Percentiles rank a stretch among this genome's conserved stretches.
These are phyloP conservation scores for Panthera tigris DNA, from an alignment of 2,113 vertebrate genomes.

Conservation along the genomic window DNA sequence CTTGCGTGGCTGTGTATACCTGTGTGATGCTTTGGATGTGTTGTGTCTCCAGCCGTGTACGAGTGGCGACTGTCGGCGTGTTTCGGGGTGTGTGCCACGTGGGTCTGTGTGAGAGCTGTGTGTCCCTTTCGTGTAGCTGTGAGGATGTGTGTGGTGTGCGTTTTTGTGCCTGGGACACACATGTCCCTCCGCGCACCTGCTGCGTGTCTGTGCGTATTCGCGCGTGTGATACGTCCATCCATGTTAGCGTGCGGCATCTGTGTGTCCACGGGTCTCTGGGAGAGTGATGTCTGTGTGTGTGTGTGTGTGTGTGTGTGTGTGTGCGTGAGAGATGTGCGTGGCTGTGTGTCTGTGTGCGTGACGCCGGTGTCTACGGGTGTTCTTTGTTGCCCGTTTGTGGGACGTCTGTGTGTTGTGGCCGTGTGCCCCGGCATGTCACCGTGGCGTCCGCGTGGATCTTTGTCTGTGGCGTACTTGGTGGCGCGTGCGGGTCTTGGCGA, in stretches of 20 bases:
- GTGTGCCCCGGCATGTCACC: background rate
- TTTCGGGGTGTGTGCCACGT: background rate
- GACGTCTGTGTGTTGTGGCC: background rate
- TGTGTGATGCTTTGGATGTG: background rate
- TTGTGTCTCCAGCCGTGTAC: background rate
- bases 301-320: background rate
- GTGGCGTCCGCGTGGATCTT: background rate
- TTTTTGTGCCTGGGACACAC: background rate
- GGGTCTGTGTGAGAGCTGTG: background rate
- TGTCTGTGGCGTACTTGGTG: background rate
- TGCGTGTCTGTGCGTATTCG: background rate
- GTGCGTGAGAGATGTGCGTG: background rate
- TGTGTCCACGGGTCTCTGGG: background rate
- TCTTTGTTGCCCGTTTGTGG: constrained; percentile 11
- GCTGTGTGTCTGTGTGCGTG: background rate
- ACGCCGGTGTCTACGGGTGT: background rate
- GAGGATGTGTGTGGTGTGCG: background rate
- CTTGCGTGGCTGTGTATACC: background rate
- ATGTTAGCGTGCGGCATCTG: background rate
- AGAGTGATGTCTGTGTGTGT: background rate
- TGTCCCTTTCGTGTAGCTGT: background rate
- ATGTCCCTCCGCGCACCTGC: background rate
- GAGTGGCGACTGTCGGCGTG: background rate
- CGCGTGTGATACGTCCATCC: background rate
- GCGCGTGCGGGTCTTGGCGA: constrained; percentile 44